These are phyloP conservation scores for Drosophila yakuba DNA, from an alignment of 1,140 invertebrate genomes.

Conservation along the genomic window DNA sequence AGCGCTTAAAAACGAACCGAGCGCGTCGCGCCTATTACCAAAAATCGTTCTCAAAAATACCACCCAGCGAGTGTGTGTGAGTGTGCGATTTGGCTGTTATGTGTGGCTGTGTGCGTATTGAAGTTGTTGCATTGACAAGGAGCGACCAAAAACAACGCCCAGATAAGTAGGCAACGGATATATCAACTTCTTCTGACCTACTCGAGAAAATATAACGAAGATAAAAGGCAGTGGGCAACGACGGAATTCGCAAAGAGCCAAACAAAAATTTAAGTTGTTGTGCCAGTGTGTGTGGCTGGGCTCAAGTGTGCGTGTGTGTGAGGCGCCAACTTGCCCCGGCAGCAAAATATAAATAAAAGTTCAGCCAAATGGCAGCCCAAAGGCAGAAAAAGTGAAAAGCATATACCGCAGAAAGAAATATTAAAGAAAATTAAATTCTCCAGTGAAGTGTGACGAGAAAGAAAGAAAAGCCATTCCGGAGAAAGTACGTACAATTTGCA, in stretches of 20 bases:
- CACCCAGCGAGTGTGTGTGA: constrained; percentile 26
- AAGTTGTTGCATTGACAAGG: constrained; percentile 64
- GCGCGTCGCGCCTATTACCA: constrained; percentile 59
- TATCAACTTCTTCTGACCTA: constrained; percentile 30
- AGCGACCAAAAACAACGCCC: constrained; percentile 62
- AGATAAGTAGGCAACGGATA: constrained; percentile 29
- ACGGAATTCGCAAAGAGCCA: constrained; percentile 47
- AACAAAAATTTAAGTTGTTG: constrained; percentile 45
- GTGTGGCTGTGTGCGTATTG: constrained; percentile 29
- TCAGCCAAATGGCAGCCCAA: constrained; percentile 33
- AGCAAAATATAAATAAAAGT: constrained; percentile 50
- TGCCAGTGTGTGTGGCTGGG: constrained; percentile 22
- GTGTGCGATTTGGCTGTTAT: constrained; percentile 21
- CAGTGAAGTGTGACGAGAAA: constrained; percentile 42
- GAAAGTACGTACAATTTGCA: constrained; percentile 26
- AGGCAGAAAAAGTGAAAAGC: constrained; percentile 45
- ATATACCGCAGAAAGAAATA: constrained; percentile 20
- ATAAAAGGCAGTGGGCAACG: constrained; percentile 1
- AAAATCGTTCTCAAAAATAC: constrained; percentile 22
- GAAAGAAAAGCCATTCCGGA: constrained; percentile 21
- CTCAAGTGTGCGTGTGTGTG: constrained; percentile 22
- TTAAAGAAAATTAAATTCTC: constrained; percentile 50
- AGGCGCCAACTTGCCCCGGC: constrained; percentile 73
- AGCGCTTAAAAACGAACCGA: constrained; percentile 36
- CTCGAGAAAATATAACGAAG: constrained; percentile 5